A percentile compares a stretch with the other conserved stretches of the same genome.
These are phyloP conservation scores for Andrena praecox DNA, from an alignment of 2,888 invertebrate species.

Conservation along the genomic window DNA sequence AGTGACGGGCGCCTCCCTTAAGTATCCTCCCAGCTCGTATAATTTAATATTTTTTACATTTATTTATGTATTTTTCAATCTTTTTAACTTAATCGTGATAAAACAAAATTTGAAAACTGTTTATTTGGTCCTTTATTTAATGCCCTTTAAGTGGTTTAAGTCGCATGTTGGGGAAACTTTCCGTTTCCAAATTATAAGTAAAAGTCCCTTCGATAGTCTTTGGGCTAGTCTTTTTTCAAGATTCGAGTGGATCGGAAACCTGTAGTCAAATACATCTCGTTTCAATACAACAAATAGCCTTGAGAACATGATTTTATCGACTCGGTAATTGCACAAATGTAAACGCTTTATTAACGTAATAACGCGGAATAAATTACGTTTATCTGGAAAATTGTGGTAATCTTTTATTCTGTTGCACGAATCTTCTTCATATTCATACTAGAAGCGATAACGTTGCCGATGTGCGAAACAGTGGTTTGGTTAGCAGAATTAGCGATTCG, in stretches of 20 bases:
- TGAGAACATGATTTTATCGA: conserved; percentile 15
- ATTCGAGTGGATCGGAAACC: background rate
- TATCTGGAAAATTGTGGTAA: background rate
- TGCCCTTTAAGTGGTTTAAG: too few species aligned
- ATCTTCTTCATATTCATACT: background rate
- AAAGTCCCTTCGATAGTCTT: too few species aligned
- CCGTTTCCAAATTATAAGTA: too few species aligned
- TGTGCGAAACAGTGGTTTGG: background rate
- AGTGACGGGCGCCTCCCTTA: too few species aligned
- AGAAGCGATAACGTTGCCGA: background rate
- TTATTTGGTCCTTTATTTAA: too few species aligned
- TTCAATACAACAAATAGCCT: background rate
- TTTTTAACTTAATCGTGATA: too few species aligned
- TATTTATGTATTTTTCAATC: too few species aligned
- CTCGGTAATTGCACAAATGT: background rate
- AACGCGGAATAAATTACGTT: background rate
- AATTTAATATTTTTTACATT: too few species aligned
- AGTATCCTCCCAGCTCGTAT: too few species aligned
- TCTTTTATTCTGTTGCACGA: background rate
- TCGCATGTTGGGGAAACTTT: too few species aligned
- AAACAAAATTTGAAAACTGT: too few species aligned
- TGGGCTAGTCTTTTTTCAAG: too few species aligned
- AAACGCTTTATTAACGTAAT: background rate
- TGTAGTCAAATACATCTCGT: conserved; percentile 8
- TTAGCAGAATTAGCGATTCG: conserved; percentile 16